Base-by-base conservation (phyloP, 1,140 invertebrate species). In the Philaenus spumarius region DNA sequence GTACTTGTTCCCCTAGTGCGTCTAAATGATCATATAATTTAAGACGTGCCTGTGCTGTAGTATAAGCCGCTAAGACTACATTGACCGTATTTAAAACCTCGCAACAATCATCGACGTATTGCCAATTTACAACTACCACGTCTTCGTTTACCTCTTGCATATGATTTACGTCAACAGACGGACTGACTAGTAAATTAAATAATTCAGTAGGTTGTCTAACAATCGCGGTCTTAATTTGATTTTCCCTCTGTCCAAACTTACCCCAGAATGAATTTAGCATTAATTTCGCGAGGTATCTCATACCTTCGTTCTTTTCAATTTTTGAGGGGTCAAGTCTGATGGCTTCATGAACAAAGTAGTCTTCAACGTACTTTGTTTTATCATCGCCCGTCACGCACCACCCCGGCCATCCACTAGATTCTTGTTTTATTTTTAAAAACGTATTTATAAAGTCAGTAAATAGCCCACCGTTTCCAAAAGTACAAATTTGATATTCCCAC, bases 1-100 rank as follows among this genome's bases (percentile, higher is more conserved):
- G 53, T 6, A 68, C 67, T 23, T 66, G 40, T 1, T 62, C 34
- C 20, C 60, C 64, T 15, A 76, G 43, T 35, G 60, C 51, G 62
- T 73, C 64, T 14, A 76, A 55, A 54, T 68, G 67, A 14, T 47
- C 48, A 53, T 74, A 75, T 2, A 76, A 62, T 61, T 72, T 68
- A 5, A 76, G 53, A 2, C 74, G 55, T 0, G 72, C 73, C 51
- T 71, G 68, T 6, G 70, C 66, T 1, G 75, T 77, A 0, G 67
- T 70, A 50, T 69, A 75, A 0, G 65, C 66, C 2, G 71, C 72
- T 1, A 75, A 61, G 14, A 68, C 60, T 2, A 75, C 67, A 54
- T 73, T 75, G 2, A 67, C 67, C 17, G 26, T 66, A 1, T 1
- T 4, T 2, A 52, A 34, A 1, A 48, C 12, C 14, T 46, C 42